Evolutionary conservation across 2,797 vertebrate species (phyloP).

Genomic region (Chrosomus eos): DNA sequence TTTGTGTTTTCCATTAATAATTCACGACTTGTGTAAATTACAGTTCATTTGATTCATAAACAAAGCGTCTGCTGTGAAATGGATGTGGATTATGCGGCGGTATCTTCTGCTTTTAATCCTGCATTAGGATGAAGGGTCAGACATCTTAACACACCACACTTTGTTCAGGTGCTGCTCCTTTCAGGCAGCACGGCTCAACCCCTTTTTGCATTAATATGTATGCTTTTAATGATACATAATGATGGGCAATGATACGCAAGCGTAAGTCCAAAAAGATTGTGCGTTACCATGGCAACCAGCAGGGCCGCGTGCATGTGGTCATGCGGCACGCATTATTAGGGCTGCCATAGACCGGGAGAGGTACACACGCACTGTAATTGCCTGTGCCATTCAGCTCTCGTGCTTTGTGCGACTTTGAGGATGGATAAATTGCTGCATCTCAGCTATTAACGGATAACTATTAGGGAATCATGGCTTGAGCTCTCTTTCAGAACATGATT

Average conservation of each 20-base stretch:
- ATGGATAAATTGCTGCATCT: constrained; percentile 96
- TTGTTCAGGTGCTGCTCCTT: constrained; percentile 63
- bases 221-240: constrained; percentile 99
- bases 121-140: constrained; percentile 61
- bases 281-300: constrained; percentile 92
- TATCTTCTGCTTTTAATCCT: constrained; percentile 55
- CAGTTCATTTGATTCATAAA: constrained; percentile 49
- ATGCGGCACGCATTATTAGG: constrained; percentile 90
- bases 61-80: constrained; percentile 50
- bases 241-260: constrained; percentile 93
- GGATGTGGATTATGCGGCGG: constrained; percentile 44
- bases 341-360: constrained; percentile 89
- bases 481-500: constrained; percentile 83
- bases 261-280: constrained; percentile 86
- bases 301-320: constrained; percentile 88
- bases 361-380: constrained; percentile 89
- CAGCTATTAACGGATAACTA: constrained; percentile 89
- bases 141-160: constrained; percentile 69
- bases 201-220: constrained; percentile 93
- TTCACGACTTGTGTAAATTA: constrained; percentile 30
- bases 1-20: constrained; percentile 36
- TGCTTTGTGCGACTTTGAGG: constrained; percentile 95
- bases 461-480: constrained; percentile 80
- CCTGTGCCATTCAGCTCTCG: constrained; percentile 92
- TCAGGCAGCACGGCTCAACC: constrained; percentile 72